Evolutionary conservation across 2,888 invertebrate species (phyloP).

Genomic region (Trachelus troglodyta): DNA sequence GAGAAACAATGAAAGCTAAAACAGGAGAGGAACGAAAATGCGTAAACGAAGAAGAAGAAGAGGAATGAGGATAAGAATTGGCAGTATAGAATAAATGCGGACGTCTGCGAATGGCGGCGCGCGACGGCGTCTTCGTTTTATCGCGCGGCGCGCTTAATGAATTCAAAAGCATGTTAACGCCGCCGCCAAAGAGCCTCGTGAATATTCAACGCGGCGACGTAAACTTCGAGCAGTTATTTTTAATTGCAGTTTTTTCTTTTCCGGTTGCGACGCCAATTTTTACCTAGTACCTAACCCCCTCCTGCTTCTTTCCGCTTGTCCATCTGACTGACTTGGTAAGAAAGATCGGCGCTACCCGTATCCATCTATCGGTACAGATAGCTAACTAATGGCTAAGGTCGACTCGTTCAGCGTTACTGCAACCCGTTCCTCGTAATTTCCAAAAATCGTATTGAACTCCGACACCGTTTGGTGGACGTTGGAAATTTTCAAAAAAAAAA

Average conservation of each 20-base stretch:
- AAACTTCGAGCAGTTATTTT: constrained; percentile 44
- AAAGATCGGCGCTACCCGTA: background rate
- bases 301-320: too few relatives aligned
- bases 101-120: constrained; percentile 8
- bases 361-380: background rate
- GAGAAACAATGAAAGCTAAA: background rate
- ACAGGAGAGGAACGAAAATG: constrained; percentile 12
- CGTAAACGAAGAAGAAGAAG: constrained; percentile 7
- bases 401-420: too few relatives aligned
- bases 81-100: background rate
- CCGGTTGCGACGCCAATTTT: constrained; percentile 5
- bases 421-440: too few relatives aligned
- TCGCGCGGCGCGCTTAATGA: constrained; percentile 40
- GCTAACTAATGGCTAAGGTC: too few relatives aligned
- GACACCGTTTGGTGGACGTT: too few relatives aligned
- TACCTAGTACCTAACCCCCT: background rate
- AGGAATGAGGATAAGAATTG: background rate
- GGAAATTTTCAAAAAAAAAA: too few relatives aligned
- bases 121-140: constrained; percentile 35
- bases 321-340: too few relatives aligned
- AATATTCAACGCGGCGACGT: constrained; percentile 40
- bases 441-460: too few relatives aligned
- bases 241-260: constrained; percentile 40
- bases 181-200: constrained; percentile 39
- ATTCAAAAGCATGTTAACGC: constrained; percentile 45